Evolutionary conservation across 2,797 vertebrate species (phyloP), one percentile per base, ranked within the genome.

Genomic region (Poeciliopsis turneri): DNA sequence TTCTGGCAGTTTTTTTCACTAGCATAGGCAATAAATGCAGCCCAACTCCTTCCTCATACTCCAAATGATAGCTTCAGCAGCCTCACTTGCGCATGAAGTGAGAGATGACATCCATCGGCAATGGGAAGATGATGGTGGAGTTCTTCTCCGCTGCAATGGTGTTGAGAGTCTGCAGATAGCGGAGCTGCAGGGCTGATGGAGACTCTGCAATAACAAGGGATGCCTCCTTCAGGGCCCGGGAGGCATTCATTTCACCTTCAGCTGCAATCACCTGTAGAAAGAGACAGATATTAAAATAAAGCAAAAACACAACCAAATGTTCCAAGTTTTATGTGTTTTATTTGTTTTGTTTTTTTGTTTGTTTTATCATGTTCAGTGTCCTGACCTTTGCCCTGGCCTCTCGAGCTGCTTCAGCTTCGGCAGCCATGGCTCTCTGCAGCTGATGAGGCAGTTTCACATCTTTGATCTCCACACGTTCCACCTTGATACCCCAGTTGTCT

Each of bases 391-490:
- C 96, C 81, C 96, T 94, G 90, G 96, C 96, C 78, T 96, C 95
- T 55, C 96, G 93, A 2, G 95, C 0, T 4, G 96, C 96, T 84
- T 96, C 96, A 0, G 96, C 96, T 71, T 96, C 96, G 0, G 96
- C 95, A 0, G 96, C 96, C 96, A 96, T 96, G 72, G 95, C 95
- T 86, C 96, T 95, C 91, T 96, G 96, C 78, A 96, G 78, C 89
- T 96, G 95, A 7, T 79, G 36, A 1, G 96, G 96, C 82, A 96
- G 90, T 83, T 96, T 96, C 69, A 96, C 95, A 36, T 96, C 96
- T 90, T 96, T 96, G 53, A 96, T 96, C 88, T 96, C 96, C 86
- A 96, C 96, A 12, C 96, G 95, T 78, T 96, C 96, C 81, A 96
- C 96, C 79, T 96, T 96, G 87, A 96, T 96, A 51, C 96, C 96